phyloP scores from a whole-genome alignment of 1,140 invertebrate species.

The Drosophila leontia region DNA sequence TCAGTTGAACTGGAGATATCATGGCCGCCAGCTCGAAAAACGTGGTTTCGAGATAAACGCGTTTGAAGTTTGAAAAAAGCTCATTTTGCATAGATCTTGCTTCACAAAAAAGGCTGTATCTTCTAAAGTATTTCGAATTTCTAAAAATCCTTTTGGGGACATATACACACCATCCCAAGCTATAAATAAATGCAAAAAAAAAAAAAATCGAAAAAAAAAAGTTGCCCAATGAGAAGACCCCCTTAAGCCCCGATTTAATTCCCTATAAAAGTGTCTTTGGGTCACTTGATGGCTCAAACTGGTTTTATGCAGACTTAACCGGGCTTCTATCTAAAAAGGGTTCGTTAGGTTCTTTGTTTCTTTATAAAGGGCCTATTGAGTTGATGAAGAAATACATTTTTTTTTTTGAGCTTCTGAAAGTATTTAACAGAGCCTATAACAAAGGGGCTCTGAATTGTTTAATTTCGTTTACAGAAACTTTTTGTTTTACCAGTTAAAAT shows the following conservation, averaged over 20 bases:
- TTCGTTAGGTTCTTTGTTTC: background rate
- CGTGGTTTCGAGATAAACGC: too few species aligned
- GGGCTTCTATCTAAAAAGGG: background rate
- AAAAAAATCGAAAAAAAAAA: too few species aligned
- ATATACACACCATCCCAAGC: too few species aligned
- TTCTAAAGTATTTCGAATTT: too few species aligned
- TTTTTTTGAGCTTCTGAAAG: slow-evolving; percentile 2
- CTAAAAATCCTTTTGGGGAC: too few species aligned
- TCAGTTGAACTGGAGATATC: too few species aligned
- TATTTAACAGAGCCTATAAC: background rate
- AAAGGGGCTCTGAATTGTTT: background rate
- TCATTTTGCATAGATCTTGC: too few species aligned
- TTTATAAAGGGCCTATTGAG: background rate
- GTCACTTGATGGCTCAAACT: slow-evolving; percentile 37
- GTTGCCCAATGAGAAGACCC: too few species aligned
- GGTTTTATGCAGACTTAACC: slow-evolving; percentile 18
- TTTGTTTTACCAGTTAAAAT: background rate
- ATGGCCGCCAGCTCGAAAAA: too few species aligned
- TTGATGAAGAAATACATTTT: slow-evolving; percentile 8
- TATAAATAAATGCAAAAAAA: too few species aligned
- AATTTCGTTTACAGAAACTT: background rate
- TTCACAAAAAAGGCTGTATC: too few species aligned
- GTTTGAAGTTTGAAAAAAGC: too few species aligned
- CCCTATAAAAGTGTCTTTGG: slow-evolving; percentile 31
- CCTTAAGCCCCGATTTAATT: slow-evolving; percentile 21